Evolutionary conservation across 1,140 invertebrate species (phyloP), one percentile per base, ranked within the genome.

Genomic region (Andricus grossulariae): DNA sequence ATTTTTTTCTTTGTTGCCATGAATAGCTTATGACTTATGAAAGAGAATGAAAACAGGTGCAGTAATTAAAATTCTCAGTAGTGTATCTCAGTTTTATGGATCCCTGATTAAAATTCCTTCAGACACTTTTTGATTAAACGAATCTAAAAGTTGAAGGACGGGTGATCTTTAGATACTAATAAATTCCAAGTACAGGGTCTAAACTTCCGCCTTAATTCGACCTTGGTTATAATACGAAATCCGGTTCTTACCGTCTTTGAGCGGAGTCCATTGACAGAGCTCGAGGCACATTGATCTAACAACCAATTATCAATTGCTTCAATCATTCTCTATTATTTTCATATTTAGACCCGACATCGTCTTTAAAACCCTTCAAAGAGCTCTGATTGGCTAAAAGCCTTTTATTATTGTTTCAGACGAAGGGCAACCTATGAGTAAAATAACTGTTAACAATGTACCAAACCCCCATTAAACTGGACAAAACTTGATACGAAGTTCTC

Each of bases 241-340:
- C 60, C 60, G 60, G 60, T 66, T 66, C 25, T 12, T 39, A n/a
- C 25, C 25, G 15, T 66, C 60, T 66, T 66, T 15, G 25, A 32
- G 16, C 21, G 39, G 60, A 66, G 60, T 66, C 39, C 60, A 66
- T 66, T 66, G 60, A 66, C 60, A 66, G 60, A 66, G 25, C 60
- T 66, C 60, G 25, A 66, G 60, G 60, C 60, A 66, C 60, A 66
- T 32, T 66, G 60, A 66, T 66, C 60, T 66, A 66, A 66, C 60
- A 66, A 39, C 60, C 60, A 66, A 66, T 66, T 66, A 66, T 66
- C 32, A 66, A 66, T 66, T 66, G 60, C 60, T 66, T n/a, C 60
- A 66, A 66, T 66, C 60, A 66, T 66, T 39, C 60, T 39, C 60
- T n/a, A 66, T 66, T 66, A 66, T 66, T 66, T 66, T 66, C 60